These are phyloP conservation scores for Lagria hirta DNA, from an alignment of 2,888 invertebrate species.

Conservation along the genomic window DNA sequence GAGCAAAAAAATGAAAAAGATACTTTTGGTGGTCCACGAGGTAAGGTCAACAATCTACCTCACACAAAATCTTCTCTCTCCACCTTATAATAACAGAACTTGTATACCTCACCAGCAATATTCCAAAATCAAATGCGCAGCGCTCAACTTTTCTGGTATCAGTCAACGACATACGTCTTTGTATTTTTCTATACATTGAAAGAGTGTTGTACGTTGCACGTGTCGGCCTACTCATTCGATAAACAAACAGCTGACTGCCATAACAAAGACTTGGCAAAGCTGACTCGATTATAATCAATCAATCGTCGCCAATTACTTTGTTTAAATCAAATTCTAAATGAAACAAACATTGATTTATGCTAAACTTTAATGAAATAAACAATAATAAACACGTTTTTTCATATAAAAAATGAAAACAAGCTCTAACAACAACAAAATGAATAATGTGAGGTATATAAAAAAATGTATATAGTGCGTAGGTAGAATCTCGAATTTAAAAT, in stretches of 20 bases:
- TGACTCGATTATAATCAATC: slow-evolving; percentile 33
- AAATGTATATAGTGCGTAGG: too few species aligned
- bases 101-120: slow-evolving; percentile 18
- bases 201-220: slow-evolving; percentile 31
- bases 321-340: too few species aligned
- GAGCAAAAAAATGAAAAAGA: too few species aligned
- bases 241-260: slow-evolving; percentile 54
- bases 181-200: slow-evolving; percentile 11
- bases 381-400: too few species aligned
- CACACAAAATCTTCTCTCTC: slow-evolving; percentile 24
- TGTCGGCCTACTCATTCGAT: slow-evolving; percentile 37
- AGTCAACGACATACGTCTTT: slow-evolving; percentile 10
- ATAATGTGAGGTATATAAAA: slow-evolving; percentile 1
- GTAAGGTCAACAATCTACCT: slow-evolving; percentile 43
- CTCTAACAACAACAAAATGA: neutral
- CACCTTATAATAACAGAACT: slow-evolving; percentile 17
- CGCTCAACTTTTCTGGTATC: slow-evolving; percentile 6
- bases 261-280: slow-evolving; percentile 48
- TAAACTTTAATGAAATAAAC: too few species aligned
- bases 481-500: too few species aligned
- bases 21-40: slow-evolving; percentile 17
- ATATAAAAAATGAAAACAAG: too few species aligned
- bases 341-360: too few species aligned
- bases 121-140: slow-evolving; percentile 30
- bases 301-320: slow-evolving; percentile 23